phyloP scores from a whole-genome alignment of 2,888 invertebrate species.

The Scaeva pyrastri region DNA sequence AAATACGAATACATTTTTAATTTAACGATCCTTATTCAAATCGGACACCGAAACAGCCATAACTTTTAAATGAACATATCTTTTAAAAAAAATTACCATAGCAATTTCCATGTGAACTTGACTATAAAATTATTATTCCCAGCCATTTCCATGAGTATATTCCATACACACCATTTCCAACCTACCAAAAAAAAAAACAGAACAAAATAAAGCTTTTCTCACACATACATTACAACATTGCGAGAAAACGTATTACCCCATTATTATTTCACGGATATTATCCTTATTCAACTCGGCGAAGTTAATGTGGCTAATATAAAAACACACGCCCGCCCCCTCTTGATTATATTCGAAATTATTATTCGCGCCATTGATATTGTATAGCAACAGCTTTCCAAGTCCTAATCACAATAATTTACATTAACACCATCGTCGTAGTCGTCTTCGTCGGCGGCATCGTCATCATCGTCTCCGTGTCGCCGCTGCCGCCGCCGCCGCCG shows the following conservation, averaged over 20 bases:
- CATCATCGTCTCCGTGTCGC: not conserved
- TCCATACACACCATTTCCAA: too few species aligned
- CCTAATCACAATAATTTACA: constrained; percentile 60
- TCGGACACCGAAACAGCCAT: too few species aligned
- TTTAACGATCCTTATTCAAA: too few species aligned
- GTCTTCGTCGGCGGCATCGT: not conserved
- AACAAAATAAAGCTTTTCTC: not conserved
- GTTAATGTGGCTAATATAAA: constrained; percentile 59
- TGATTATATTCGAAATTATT: constrained; percentile 70
- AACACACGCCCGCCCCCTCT: constrained; percentile 46
- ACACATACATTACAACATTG: not conserved
- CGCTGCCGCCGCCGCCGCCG: not conserved
- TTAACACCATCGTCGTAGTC: constrained; percentile 42
- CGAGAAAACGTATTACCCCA: constrained; percentile 46
- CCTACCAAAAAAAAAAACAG: too few species aligned
- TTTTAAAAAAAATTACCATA: too few species aligned
- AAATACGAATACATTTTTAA: too few species aligned
- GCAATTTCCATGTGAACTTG: too few species aligned
- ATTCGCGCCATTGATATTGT: constrained; percentile 52
- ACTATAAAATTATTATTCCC: too few species aligned
- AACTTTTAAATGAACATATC: too few species aligned
- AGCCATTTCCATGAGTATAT: too few species aligned
- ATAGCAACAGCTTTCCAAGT: constrained; percentile 32
- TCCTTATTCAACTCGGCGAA: constrained; percentile 46
- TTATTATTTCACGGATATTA: constrained; percentile 44